Conservation (phyloP, 2,888 invertebrate species). For the Hirudinaria manillensis region DNA sequence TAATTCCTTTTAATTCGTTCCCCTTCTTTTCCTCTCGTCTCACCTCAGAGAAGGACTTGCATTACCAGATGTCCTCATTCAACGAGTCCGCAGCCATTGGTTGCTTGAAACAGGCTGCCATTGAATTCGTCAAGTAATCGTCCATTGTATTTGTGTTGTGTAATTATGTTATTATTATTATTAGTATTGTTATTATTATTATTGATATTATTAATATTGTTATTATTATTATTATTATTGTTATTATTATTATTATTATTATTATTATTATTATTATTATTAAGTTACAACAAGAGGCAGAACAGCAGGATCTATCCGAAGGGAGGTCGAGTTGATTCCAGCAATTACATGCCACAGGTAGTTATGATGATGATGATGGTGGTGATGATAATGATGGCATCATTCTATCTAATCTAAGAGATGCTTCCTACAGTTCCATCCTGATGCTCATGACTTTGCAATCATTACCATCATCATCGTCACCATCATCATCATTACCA, state of each 20-base stretch:
- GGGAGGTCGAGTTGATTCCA: slow-evolving; percentile 95
- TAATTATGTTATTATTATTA: neutral
- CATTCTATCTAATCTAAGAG: neutral
- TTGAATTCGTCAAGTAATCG: slow-evolving; percentile 83
- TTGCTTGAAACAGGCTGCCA: slow-evolving; percentile 85
- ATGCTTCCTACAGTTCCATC: neutral
- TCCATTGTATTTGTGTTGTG: slow-evolving; percentile 31
- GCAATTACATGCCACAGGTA: slow-evolving; percentile 98
- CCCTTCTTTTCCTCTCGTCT: neutral
- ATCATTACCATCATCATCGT: no score
- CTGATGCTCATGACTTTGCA: no score
- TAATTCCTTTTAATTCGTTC: neutral
- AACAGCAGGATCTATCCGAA: slow-evolving; percentile 98
- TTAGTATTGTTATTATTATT: neutral
- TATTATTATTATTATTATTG: neutral
- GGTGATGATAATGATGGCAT: neutral
- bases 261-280: neutral
- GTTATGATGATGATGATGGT: slow-evolving; percentile 25
- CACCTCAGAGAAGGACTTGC: slow-evolving; percentile 75
- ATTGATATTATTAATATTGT: neutral
- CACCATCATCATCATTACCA: no score
- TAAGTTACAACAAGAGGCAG: slow-evolving; percentile 89
- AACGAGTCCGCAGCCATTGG: slow-evolving; percentile 93
- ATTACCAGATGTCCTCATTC: slow-evolving; percentile 98
- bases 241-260: neutral